Base-by-base conservation (phyloP, 2,888 invertebrate genomes). In the Harpagoxenus sublaevis region DNA sequence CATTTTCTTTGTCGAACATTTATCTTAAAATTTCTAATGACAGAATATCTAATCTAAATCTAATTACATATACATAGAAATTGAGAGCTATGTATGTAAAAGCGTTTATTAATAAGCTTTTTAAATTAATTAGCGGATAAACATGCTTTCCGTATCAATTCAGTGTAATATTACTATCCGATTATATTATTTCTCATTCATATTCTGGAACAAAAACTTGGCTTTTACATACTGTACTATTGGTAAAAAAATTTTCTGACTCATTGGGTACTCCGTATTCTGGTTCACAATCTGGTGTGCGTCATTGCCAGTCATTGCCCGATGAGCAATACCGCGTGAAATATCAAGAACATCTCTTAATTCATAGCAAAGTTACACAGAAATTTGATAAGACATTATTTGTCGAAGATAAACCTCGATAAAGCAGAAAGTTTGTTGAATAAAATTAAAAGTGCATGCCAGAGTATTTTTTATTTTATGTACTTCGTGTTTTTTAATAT, bases 361-460 rank as follows among this genome's bases (percentile, higher is more conserved):
- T 31, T 68, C n/a, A 1, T 42, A 35, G 23, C 9, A 8, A 70
- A 60, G 23, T 60, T 60, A 45, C 10, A 35, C 23, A 23, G 8
- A 68, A 68, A 55, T 10, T 12, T 35, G 70, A 79, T 79, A 79
- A 79, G 31, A 0, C 12, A 28, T 55, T 42, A 28, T n/a, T 78
- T 68, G 45, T 48, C 23, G 5, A 39, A 57, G 48, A 28, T 48
- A 79, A 79, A 70, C 0, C 2, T 23, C 1, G 78, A 55, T 78
- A 65, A 78, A 55, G 12, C 35, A 8, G 23, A 42, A 70, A 18
- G 35, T 45, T 68, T 31, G 35, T 12, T 28, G 9, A 73, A 8
- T 53, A 0, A 53, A 77, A 18, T 53, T 48, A 15, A 75, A 51
- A 48, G 45, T 48, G 31, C 53, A 12, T 65, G n/a, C 18, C 23